Evolutionary conservation across 2,888 invertebrate species (phyloP), one percentile per base, ranked within the genome.

Genomic region (Frankliniella fusca): DNA sequence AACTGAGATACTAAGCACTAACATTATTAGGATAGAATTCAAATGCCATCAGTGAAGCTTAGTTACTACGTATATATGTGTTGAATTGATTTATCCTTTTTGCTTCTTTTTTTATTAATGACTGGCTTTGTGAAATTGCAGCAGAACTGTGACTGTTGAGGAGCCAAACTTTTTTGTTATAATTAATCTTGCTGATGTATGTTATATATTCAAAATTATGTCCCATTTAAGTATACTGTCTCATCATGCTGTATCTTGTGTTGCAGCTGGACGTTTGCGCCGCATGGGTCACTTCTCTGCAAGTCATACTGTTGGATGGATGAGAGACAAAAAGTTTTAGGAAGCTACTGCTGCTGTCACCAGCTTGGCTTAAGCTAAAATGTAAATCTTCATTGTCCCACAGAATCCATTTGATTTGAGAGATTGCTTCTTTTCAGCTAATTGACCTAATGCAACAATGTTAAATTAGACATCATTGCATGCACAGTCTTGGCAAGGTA

Each of bases 221-320:
- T 18, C 15, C 15, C 54, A 54, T 8, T 54, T 54, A 54, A 54
- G 54, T 12, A 23, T 81, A 48, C 65, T 80, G 83, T 81, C 65
- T 82, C 2, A 38, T 82, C 65, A n/a, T 83, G 79, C 82, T 81
- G 49, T 82, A 80, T 84, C 83, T 81, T 38, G 83, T 81, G 80
- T 76, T 65, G 48, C 70, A 76, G 81, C 91, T 92, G 93, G 91
- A 88, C 95, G 95, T 88, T 90, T 93, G 88, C 93, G 93, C 87
- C 93, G 95, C 88, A 90, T 93, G 91, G 94, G 93, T 88, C 93
- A 93, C 89, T 92, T 93, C 90, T 92, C 93, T 85, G 93, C 94
- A 89, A 95, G 95, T 89, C 94, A 93, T 89, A 93, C 94, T 87
- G 93, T 94, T 89, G 95, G 95, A 87, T 93, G 91, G 85, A 85